Evolutionary conservation across 2,888 invertebrate species (phyloP).

Genomic region (Stomorhina lunata): DNA sequence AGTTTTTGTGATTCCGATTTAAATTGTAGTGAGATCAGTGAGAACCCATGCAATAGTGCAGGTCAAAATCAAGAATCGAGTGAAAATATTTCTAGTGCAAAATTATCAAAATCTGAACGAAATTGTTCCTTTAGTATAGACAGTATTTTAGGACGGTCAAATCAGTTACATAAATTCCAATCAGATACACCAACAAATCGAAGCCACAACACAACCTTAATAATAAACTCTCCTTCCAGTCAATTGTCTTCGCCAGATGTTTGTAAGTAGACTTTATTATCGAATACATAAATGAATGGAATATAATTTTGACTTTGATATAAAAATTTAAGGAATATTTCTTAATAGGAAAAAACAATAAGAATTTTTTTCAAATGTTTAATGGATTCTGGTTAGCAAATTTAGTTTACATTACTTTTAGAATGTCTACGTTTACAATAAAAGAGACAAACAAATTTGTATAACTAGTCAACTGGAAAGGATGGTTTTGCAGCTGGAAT

Average conservation of each 20-base stretch:
- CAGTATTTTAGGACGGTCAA: slow-evolving; percentile 31
- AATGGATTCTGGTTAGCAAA: too few species aligned
- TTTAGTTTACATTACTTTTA: too few species aligned
- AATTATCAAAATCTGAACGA: not conserved
- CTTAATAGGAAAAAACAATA: too few species aligned
- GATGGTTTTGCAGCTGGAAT: too few species aligned
- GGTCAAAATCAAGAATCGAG: not conserved
- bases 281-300: not conserved
- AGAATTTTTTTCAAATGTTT: too few species aligned
- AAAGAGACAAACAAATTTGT: too few species aligned
- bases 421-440: too few species aligned
- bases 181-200: not conserved
- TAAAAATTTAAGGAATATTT: too few species aligned
- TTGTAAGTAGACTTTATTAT: slow-evolving; percentile 22
- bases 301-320: too few species aligned
- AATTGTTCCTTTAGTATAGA: slow-evolving; percentile 47
- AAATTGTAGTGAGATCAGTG: slow-evolving; percentile 17
- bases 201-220: not conserved
- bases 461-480: too few species aligned
- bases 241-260: not conserved
- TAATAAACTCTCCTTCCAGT: not conserved
- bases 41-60: not conserved
- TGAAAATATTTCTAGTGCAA: not conserved
- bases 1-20: slow-evolving; percentile 24
- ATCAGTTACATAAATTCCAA: slow-evolving; percentile 6